phyloP scores from a whole-genome alignment of 1,140 invertebrate genomes.

The Musca vetustissima region DNA sequence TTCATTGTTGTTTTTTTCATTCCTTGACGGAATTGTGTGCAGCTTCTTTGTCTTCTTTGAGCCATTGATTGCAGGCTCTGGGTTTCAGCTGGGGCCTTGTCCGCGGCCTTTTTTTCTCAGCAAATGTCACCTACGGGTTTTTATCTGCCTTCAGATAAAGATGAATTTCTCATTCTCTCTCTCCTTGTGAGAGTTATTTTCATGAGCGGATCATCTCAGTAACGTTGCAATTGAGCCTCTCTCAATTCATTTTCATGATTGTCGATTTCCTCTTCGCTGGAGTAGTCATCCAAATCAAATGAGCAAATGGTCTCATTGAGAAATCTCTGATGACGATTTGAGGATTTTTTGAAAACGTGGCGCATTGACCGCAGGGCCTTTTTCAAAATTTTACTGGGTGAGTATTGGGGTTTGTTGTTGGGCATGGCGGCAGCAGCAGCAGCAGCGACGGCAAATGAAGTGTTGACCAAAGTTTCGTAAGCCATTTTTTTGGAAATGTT shows the following conservation, averaged over 20 bases:
- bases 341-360: conserved; percentile 8
- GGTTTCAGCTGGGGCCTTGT: too few species aligned
- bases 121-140: too few species aligned
- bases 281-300: neutral
- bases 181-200: too few species aligned
- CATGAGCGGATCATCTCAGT: too few species aligned
- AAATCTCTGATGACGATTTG: conserved; percentile 1
- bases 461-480: conserved; percentile 19
- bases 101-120: too few species aligned
- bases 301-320: conserved; percentile 13
- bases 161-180: too few species aligned
- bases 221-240: neutral
- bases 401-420: conserved; percentile 19
- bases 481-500: conserved; percentile 8
- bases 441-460: neutral
- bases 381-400: conserved; percentile 4
- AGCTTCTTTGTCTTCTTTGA: too few species aligned
- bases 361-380: conserved; percentile 1
- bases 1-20: too few species aligned
- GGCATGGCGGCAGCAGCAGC: neutral
- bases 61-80: too few species aligned
- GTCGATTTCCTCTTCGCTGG: conserved; percentile 21
- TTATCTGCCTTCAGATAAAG: too few species aligned
- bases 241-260: conserved; percentile 24
- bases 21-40: too few species aligned